A percentile compares a stretch with the other conserved stretches of the same genome.
Evolutionary conservation across 1,140 invertebrate genomes (phyloP).

Genomic region (Zaprionus nigranus): DNA sequence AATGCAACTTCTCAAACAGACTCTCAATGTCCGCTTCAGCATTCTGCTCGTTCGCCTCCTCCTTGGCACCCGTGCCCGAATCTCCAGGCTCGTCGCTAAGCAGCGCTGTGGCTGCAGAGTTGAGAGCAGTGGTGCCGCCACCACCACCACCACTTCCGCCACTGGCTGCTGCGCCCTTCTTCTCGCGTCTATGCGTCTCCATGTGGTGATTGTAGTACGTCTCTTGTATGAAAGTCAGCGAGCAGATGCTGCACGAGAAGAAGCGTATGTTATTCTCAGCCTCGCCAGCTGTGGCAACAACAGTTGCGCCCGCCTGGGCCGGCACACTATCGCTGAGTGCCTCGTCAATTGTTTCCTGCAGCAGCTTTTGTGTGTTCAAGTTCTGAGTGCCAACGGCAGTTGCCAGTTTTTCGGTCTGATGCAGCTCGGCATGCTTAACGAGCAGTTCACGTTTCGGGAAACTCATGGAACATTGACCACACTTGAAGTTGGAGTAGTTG

Average conservation of each 20-base stretch:
- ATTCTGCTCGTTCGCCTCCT: conserved; percentile 57
- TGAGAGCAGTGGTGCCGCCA: conserved; percentile 52
- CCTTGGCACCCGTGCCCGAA: conserved; percentile 23
- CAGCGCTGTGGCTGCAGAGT: conserved; percentile 70
- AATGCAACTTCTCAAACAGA: conserved; percentile 84
- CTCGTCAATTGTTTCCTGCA: conserved; percentile 84
- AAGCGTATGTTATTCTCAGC: conserved; percentile 80
- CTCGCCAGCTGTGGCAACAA: conserved; percentile 58
- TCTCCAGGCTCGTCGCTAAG: conserved; percentile 71
- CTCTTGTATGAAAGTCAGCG: conserved; percentile 83
- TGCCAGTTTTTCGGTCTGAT: conserved; percentile 54
- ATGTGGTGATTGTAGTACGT: conserved; percentile 84
- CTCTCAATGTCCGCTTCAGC: conserved; percentile 83
- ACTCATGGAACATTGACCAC: conserved; percentile 81
- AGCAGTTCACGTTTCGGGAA: conserved; percentile 81
- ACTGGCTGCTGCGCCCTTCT: conserved; percentile 49
- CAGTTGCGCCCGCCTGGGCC: conserved; percentile 38
- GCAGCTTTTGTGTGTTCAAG: conserved; percentile 78
- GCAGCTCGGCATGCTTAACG: conserved; percentile 80
- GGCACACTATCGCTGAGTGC: conserved; percentile 76
- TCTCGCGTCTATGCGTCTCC: conserved; percentile 81
- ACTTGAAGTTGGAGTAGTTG: conserved; percentile 83
- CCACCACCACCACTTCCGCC: conserved; percentile 39
- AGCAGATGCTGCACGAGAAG: conserved; percentile 84
- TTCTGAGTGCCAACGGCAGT: conserved; percentile 56